Evolutionary conservation across 2,888 invertebrate genomes (phyloP).

Genomic region (Lasius fuliginosus): DNA sequence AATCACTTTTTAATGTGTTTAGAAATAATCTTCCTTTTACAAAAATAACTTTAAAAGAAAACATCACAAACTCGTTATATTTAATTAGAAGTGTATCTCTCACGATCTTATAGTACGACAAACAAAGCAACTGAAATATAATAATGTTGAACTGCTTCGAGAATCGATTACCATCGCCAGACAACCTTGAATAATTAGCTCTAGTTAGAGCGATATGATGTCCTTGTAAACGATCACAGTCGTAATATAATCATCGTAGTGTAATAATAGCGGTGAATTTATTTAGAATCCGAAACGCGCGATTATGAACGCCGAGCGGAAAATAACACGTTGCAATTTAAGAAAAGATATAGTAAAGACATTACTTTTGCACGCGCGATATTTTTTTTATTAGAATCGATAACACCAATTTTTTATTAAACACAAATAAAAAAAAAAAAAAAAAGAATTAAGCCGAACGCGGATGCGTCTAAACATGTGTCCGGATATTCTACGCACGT

Average conservation of each 20-base stretch:
- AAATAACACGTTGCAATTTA: not conserved
- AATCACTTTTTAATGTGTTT: not conserved
- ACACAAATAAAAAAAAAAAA: not conserved
- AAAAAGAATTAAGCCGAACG: not conserved
- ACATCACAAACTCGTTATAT: not conserved
- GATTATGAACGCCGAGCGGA: not conserved
- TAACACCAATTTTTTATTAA: not conserved
- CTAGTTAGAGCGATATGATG: slow-evolving; percentile 2
- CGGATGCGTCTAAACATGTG: not conserved
- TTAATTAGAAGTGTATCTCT: not conserved
- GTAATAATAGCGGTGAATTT: not conserved
- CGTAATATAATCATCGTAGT: slow-evolving; percentile 15
- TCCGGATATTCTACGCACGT: not conserved
- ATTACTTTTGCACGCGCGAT: not conserved
- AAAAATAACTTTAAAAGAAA: not conserved
- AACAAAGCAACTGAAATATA: slow-evolving; percentile 7
- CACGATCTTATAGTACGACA: not conserved
- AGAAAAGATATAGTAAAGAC: not conserved
- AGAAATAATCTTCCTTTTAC: not conserved
- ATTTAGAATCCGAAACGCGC: not conserved
- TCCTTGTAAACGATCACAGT: slow-evolving; percentile 7
- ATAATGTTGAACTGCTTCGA: not conserved
- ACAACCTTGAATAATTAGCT: slow-evolving; percentile 37
- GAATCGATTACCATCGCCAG: slow-evolving; percentile 5
- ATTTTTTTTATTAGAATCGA: not conserved